Base-by-base conservation (phyloP, 2,797 vertebrate genomes). In the Glossophaga mutica region DNA sequence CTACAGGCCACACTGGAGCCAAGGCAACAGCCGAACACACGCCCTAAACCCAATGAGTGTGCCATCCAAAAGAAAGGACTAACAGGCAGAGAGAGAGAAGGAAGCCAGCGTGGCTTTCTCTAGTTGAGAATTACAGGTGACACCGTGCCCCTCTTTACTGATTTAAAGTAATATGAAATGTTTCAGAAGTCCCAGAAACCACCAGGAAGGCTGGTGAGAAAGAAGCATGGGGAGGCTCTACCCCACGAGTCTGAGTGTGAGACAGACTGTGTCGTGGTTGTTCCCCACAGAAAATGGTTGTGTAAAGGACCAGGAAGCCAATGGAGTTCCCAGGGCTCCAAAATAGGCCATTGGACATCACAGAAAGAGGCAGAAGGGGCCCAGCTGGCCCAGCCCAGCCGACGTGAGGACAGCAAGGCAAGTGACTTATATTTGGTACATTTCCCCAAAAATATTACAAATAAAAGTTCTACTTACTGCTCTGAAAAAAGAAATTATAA, bases 401-500 rank as follows among this genome's bases (percentile, higher is more conserved):
- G 5, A 24, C 0, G 0, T 16, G 59, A 48, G 11, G 15, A 42
- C 37, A 4, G 37, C 0, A 3, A 55, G 55, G 57, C 1, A 14
- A 48, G 57, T 0, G 12, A 62, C 59, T 67, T 46, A 9, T 44
- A 19, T 44, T n/a, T 24, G 57, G 73, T 24, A 16, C 2, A 9
- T 57, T 6, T 19, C 1, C 19, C 14, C 29, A 7, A 9, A 67
- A 79, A 68, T 1, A 22, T 5, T 9, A 29, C 3, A 14, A 21
- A 39, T 2, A 6, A 32, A 57, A 48, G 55, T 21, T 86, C 77
- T 95, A 99, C 99, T 99, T 98, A 99, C 99, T 39, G 39, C 39
- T 39, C 39, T 39, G 29, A 99, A 21, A 52, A 52, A 52, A 52
- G 19, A 19, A 52, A 52, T 52, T 21, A 6, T 52, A 42, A 59